Conservation (phyloP, 2,888 invertebrate genomes). For the Hirtodrosophila cameraria region DNA sequence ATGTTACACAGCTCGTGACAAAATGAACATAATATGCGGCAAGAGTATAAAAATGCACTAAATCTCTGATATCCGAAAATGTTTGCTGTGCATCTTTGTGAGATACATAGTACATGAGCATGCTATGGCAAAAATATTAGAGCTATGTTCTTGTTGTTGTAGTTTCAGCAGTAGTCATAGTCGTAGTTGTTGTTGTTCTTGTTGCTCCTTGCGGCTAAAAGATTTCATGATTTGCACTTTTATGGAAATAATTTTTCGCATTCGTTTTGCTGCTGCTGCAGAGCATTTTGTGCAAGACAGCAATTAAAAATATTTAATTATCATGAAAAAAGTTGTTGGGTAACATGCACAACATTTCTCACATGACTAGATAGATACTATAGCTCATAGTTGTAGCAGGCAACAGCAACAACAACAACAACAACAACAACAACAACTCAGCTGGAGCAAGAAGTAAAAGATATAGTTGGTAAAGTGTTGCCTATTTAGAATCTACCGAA, state of each 20-base stretch:
- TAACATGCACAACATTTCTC: conserved; percentile 78
- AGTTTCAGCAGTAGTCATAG: conserved; percentile 12
- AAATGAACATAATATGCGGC: not conserved
- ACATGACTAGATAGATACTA: conserved; percentile 61
- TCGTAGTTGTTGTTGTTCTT: conserved; percentile 17
- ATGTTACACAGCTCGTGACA: too few relatives aligned
- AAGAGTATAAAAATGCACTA: conserved; percentile 60
- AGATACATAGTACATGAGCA: conserved; percentile 74
- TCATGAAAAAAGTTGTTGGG: conserved; percentile 77
- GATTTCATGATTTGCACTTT: conserved; percentile 80
- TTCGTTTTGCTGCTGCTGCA: conserved; percentile 52
- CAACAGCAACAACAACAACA: conserved; percentile 3
- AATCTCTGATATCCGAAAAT: conserved; percentile 80
- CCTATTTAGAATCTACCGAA: conserved; percentile 69
- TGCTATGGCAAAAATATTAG: conserved; percentile 75
- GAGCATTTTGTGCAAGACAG: conserved; percentile 77
- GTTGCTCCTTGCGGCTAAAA: conserved; percentile 65
- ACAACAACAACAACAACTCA: too few relatives aligned
- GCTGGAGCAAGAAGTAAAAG: not conserved
- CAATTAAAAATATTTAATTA: conserved; percentile 80
- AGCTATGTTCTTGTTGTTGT: conserved; percentile 68
- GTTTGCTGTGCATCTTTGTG: conserved; percentile 61
- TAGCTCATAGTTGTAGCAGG: conserved; percentile 29
- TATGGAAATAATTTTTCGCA: conserved; percentile 77
- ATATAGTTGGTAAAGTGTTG: conserved; percentile 3